These are phyloP conservation scores for Drosophila parvula DNA, from an alignment of 1,140 invertebrate species.

Conservation along the genomic window DNA sequence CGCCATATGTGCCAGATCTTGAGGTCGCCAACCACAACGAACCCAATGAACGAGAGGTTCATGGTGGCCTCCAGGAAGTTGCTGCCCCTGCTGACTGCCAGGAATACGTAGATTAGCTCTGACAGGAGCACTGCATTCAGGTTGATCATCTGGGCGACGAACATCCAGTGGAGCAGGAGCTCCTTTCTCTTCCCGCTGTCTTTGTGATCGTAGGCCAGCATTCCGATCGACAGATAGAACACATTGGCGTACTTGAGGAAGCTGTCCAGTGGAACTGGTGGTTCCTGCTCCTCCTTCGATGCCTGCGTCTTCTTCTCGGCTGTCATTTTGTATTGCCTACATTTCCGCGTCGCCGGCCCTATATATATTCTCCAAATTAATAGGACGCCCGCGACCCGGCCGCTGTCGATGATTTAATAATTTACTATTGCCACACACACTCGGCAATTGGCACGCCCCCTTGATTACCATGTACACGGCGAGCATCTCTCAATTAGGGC, in stretches of 20 bases:
- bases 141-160: constrained; percentile 56
- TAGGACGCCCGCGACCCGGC: not conserved
- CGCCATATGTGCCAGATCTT: constrained; percentile 68
- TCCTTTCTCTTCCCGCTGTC: not conserved
- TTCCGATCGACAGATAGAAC: constrained; percentile 67
- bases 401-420: constrained; percentile 57
- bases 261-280: constrained; percentile 13
- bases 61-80: constrained; percentile 76
- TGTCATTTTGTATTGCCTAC: constrained; percentile 12
- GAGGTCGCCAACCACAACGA: constrained; percentile 63
- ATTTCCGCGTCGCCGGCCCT: not conserved
- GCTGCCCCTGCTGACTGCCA: constrained; percentile 55
- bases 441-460: constrained; percentile 54
- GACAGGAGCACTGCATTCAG: constrained; percentile 56
- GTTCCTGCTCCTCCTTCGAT: not conserved
- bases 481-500: constrained; percentile 72
- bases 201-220: constrained; percentile 60
- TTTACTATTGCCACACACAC: constrained; percentile 55
- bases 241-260: constrained; percentile 60
- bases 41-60: constrained; percentile 73
- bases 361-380: constrained; percentile 10
- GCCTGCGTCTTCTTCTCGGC: not conserved
- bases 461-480: constrained; percentile 56
- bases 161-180: constrained; percentile 37
- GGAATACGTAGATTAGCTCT: constrained; percentile 65